phyloP scores from a whole-genome alignment of 2,113 vertebrate genomes.

The Pongo abelii region DNA sequence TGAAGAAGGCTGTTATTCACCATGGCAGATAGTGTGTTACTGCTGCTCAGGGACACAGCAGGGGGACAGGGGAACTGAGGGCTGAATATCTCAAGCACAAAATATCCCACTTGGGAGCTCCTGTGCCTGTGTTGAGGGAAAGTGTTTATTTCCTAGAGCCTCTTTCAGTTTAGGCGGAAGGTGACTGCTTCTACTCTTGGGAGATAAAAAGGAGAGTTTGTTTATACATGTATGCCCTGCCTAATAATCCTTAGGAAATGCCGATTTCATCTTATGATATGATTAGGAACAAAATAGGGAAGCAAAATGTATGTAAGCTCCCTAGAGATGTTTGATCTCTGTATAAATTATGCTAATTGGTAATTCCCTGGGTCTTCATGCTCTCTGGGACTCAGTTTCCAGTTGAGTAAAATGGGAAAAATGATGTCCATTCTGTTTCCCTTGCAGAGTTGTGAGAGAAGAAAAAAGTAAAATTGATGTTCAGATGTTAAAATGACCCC shows the following conservation, averaged over 20 bases:
- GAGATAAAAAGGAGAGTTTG: neutral
- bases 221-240: neutral
- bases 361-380: neutral
- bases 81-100: neutral
- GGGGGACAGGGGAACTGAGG: neutral
- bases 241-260: neutral
- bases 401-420: neutral
- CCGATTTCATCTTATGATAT: neutral
- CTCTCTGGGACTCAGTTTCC: neutral
- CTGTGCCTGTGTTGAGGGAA: neutral
- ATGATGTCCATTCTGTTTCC: neutral
- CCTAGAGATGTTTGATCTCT: neutral
- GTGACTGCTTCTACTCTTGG: neutral
- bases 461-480: neutral
- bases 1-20: neutral
- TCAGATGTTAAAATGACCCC: neutral
- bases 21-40: neutral
- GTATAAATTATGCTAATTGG: neutral
- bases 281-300: neutral
- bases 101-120: neutral
- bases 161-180: constrained; percentile 17
- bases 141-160: neutral
- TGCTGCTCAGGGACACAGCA: neutral
- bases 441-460: neutral
- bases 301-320: neutral